Base-by-base conservation (phyloP, 2,888 invertebrate genomes). In the Meta bourneti region DNA sequence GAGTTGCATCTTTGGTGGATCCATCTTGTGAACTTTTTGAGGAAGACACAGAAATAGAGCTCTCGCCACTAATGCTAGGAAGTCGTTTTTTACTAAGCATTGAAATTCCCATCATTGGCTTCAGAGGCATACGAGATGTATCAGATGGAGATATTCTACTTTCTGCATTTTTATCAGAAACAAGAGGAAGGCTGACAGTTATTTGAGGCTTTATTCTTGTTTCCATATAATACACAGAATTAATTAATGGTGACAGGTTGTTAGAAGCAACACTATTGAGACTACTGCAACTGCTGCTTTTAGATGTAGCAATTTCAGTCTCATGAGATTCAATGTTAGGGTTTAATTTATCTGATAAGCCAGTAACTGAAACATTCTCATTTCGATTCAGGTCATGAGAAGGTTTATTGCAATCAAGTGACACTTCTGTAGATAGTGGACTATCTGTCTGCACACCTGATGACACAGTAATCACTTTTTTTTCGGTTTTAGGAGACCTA, bases 101-200 rank as follows among this genome's bases (percentile, higher is more conserved):
- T 85, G 94, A 94, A 80, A 95, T 93, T 86, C 95, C 95, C 94
- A 95, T 94, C 19, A 94, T 94, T 52, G 95, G 95, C 85, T 93
- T 93, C n/a, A 93, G 85, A 9, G 93, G 93, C 0, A 93, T 93
- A 19, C 93, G 93, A 16, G 88, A 90, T n/a, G 78, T 74, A 77
- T 93, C 93, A 49, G 91, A 89, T 8, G 93, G 89, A 49, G 89
- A 82, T 8, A 86, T 48, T 51, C 84, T 61, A 13, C 74, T 82
- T 70, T 93, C 93, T 16, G 69, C 74, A 19, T 70, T 54, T 78
- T 83, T 90, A 54, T 93, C 93, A 71, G 93, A 51, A 19, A 90
- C 90, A 52, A 92, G 88, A 16, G 93, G 93, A 11, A 93, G 74
- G 11, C 88, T 88, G 19, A 93, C 91, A 34, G 93, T 93, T n/a